A percentile compares a stretch with the other conserved stretches of the same genome.
Conservation (phyloP, 2,113 vertebrate species). For the Engystomops pustulosus region DNA sequence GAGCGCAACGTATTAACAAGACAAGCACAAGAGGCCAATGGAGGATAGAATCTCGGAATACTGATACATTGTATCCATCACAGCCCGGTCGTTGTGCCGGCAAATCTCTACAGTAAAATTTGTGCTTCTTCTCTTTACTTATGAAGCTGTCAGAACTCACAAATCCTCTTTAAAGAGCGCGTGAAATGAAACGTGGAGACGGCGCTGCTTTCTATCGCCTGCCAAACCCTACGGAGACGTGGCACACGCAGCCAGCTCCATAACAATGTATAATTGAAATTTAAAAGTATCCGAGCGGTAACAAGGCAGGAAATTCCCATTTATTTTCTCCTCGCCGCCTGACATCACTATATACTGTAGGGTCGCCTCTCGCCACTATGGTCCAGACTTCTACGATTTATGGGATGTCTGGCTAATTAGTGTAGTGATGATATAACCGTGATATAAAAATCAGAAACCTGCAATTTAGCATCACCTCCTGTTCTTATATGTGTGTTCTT, state of each 20-base stretch:
- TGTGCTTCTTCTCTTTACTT: not conserved
- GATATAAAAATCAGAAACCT: too few relatives aligned
- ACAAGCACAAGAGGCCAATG: not conserved
- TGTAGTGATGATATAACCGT: too few relatives aligned
- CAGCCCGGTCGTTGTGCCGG: not conserved
- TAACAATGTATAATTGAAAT: not conserved
- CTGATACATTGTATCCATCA: not conserved
- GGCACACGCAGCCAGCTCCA: not conserved
- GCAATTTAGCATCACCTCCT: too few relatives aligned
- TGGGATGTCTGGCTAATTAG: too few relatives aligned
- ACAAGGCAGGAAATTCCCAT: not conserved
- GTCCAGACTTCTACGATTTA: too few relatives aligned
- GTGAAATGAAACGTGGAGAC: constrained; percentile 5
- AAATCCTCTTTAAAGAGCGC: not conserved
- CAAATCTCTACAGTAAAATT: constrained; percentile 13
- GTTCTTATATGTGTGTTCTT: too few relatives aligned
- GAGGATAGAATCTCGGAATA: not conserved
- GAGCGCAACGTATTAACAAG: not conserved
- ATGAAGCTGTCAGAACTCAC: constrained; percentile 11
- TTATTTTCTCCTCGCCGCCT: not conserved
- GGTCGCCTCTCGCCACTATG: too few relatives aligned
- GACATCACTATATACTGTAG: too few relatives aligned
- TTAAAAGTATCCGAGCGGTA: not conserved
- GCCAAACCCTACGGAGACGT: constrained; percentile 16
- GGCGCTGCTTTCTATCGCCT: not conserved